Base-by-base conservation (phyloP, 2,797 vertebrate genomes). In the Paedocypris micromegethes region DNA sequence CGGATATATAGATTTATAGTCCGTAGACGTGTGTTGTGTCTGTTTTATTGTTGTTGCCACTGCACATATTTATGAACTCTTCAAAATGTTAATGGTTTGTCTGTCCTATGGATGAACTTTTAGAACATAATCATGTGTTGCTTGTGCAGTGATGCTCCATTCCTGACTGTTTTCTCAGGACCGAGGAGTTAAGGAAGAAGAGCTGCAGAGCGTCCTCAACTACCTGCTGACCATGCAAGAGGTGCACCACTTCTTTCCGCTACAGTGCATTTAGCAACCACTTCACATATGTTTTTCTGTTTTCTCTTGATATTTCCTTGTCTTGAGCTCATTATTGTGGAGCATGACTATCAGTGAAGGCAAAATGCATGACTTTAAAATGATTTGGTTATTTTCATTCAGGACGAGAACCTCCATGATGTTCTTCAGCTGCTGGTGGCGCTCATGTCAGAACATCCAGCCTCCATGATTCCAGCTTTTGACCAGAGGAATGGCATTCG, bases 381-480 rank as follows among this genome's bases (percentile, higher is more conserved):
- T 73, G 40, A 71, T 67, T 6, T 54, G 0, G 2, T 2, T 40
- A 48, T 54, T 7, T 57, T 3, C 53, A 73, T 75, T 74, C 85
- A 99, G 96, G 95, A 98, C 73, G 95, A 98, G 81, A 98, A 99
- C 86, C 86, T 98, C 61, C 94, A 96, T 84, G 96, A 98, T 82
- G 95, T 99, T 77, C 85, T 98, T 55, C 96, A 99, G 83, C 78
- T 99, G 68, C 89, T 99, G 76, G 96, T 98, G 62, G 96, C 95
- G 74, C 90, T 99, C 72, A 97, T 98, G 94, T 91, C 96, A 66
- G 96, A 99, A 80, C 94, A 97, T 74, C 96, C 96, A 41, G 81
- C 87, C 72, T 97, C 94, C 66, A 93, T 96, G 95, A 93, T 94
- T 76, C 93, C 94, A 66, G 94, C 95, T 76, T 99, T 99, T 86